phyloP scores from a whole-genome alignment of 2,888 invertebrate species.

The Spilosoma lubricipeda region DNA sequence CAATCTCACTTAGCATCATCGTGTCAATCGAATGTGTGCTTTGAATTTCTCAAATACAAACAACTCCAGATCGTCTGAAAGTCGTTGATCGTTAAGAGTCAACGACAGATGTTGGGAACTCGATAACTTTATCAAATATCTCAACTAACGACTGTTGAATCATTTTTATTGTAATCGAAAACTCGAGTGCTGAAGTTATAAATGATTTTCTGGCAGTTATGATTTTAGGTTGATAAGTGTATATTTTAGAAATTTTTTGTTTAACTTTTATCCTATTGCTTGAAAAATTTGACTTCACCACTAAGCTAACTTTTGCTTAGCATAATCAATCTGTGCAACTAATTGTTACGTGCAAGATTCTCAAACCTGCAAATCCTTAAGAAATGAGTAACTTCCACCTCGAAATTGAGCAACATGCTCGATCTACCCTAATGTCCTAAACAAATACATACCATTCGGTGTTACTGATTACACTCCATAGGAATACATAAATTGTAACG shows the following conservation, averaged over 20 bases:
- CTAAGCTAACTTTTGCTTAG: neutral
- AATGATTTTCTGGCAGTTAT: neutral
- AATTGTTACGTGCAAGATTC: neutral
- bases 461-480: too few relatives aligned
- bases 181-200: neutral
- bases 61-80: constrained; percentile 6
- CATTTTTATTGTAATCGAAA: constrained; percentile 29
- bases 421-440: neutral
- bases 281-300: neutral
- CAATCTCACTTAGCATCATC: constrained; percentile 20
- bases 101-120: constrained; percentile 54
- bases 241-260: too few relatives aligned
- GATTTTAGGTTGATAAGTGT: neutral
- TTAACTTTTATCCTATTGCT: neutral
- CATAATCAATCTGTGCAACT: neutral
- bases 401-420: neutral
- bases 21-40: constrained; percentile 12
- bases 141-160: constrained; percentile 34
- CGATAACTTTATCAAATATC: constrained; percentile 54
- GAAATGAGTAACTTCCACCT: too few relatives aligned
- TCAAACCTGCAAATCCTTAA: too few relatives aligned
- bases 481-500: too few relatives aligned
- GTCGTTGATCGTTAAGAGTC: constrained; percentile 18
- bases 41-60: constrained; percentile 1
- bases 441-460: too few relatives aligned